Percentiles rank a stretch among this genome's conserved stretches.
Evolutionary conservation across 2,113 vertebrate species (phyloP).

Genomic region (Carassius gibelio): DNA sequence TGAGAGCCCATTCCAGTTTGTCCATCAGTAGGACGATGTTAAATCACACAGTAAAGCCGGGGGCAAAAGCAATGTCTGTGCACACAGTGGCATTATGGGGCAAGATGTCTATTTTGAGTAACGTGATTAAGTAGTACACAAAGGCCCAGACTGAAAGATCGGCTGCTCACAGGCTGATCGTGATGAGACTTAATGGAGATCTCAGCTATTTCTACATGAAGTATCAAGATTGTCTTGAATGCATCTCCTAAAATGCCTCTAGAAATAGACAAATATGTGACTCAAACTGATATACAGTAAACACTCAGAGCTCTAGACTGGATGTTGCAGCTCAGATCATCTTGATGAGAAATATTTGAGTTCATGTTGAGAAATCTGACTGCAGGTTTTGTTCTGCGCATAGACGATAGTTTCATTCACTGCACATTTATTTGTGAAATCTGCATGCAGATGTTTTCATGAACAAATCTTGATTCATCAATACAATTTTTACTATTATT

Average conservation of each 20-base stretch:
- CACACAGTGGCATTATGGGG: constrained; percentile 13
- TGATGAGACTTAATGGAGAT: not conserved
- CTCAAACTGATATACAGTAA: not conserved
- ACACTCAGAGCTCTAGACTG: not conserved
- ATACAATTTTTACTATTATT: no score
- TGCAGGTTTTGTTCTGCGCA: not conserved
- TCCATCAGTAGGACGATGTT: constrained; percentile 62
- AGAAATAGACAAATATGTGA: not conserved
- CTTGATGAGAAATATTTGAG: not conserved
- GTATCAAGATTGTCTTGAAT: not conserved
- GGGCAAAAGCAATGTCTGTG: constrained; percentile 59
- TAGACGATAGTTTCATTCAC: not conserved
- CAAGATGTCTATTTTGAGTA: not conserved
- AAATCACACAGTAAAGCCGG: constrained; percentile 66
- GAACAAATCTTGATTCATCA: not conserved
- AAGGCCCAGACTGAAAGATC: not conserved
- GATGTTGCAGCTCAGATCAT: not conserved
- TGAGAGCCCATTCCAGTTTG: constrained; percentile 68
- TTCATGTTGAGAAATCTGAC: not conserved
- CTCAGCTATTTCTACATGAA: not conserved
- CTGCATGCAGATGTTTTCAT: not conserved
- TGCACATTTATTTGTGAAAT: not conserved
- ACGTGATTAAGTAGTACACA: not conserved
- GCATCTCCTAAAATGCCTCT: not conserved
- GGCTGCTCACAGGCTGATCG: not conserved